Percentiles rank a stretch among this genome's conserved stretches.
Evolutionary conservation across 2,113 vertebrate genomes (phyloP).

Genomic region (Rhodinocichla rosea): DNA sequence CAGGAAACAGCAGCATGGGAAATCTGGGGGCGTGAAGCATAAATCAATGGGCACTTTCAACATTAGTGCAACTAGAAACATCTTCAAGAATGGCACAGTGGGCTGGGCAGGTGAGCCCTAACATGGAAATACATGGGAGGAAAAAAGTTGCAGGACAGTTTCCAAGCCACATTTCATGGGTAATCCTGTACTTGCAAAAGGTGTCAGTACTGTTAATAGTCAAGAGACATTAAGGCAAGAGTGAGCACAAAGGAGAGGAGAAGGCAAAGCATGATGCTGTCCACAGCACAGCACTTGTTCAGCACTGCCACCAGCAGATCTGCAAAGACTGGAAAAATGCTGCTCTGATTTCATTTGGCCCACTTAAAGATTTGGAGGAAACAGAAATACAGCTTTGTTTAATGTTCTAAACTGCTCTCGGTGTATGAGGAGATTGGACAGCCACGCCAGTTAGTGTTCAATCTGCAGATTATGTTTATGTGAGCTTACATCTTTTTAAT

Average conservation of each 20-base stretch:
- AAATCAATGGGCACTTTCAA: neutral
- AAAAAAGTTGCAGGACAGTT: neutral
- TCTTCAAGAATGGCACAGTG: neutral
- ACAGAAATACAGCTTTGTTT: conserved; percentile 37
- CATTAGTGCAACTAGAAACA: neutral
- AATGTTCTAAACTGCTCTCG: conserved; percentile 39
- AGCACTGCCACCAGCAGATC: neutral
- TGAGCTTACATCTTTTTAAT: conserved; percentile 55
- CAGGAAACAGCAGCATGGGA: neutral
- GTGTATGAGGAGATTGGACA: conserved; percentile 14
- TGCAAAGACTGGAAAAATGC: neutral
- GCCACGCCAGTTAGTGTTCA: neutral
- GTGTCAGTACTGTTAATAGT: neutral
- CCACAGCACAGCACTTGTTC: neutral
- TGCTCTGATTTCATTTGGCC: neutral
- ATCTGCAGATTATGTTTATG: conserved; percentile 15
- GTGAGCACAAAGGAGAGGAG: neutral
- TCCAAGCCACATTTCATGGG: neutral
- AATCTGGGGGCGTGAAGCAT: fast-evolving
- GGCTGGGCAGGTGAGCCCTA: neutral
- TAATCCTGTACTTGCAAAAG: neutral
- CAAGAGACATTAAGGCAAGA: neutral
- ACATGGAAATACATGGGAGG: neutral
- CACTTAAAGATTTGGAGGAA: neutral
- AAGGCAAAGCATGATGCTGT: neutral